Evolutionary conservation across 53 echinoderm and acorn worm genomes (phyloP).

Genomic region (Astropecten irregularis): DNA sequence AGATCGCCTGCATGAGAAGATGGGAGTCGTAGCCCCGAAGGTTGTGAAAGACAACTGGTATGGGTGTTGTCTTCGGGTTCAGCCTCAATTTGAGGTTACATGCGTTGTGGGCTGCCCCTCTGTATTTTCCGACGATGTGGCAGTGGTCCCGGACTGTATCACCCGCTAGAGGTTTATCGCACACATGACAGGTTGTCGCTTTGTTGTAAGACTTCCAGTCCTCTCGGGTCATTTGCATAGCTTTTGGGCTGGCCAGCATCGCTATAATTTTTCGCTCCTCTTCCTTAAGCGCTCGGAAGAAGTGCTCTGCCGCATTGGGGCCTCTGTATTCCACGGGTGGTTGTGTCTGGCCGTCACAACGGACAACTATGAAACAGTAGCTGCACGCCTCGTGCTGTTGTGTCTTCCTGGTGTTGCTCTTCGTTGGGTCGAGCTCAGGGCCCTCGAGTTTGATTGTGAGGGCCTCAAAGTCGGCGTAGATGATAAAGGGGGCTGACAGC

Average conservation of each 20-base stretch:
- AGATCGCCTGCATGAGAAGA: slow-evolving; percentile 49
- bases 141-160: slow-evolving; percentile 48
- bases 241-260: background rate
- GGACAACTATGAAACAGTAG: background rate
- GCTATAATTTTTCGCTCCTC: background rate
- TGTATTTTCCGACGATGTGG: slow-evolving; percentile 43
- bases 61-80: slow-evolving; percentile 10
- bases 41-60: slow-evolving; percentile 58
- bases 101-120: slow-evolving; percentile 45
- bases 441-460: slow-evolving; percentile 32
- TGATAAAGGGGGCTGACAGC: slow-evolving; percentile 18
- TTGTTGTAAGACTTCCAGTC: background rate
- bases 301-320: background rate
- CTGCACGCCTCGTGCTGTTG: slow-evolving; percentile 2
- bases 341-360: slow-evolving; percentile 17
- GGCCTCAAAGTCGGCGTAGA: slow-evolving; percentile 43
- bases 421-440: background rate
- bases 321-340: background rate
- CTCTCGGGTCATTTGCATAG: background rate
- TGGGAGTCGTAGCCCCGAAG: slow-evolving; percentile 54
- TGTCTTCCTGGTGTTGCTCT: slow-evolving; percentile 16
- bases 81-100: slow-evolving; percentile 55
- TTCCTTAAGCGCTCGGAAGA: slow-evolving; percentile 3
- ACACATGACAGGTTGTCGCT: too few relatives aligned
- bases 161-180: too few relatives aligned